Conservation (phyloP, 2,888 invertebrate species). For the Harpagoxenus sublaevis region DNA sequence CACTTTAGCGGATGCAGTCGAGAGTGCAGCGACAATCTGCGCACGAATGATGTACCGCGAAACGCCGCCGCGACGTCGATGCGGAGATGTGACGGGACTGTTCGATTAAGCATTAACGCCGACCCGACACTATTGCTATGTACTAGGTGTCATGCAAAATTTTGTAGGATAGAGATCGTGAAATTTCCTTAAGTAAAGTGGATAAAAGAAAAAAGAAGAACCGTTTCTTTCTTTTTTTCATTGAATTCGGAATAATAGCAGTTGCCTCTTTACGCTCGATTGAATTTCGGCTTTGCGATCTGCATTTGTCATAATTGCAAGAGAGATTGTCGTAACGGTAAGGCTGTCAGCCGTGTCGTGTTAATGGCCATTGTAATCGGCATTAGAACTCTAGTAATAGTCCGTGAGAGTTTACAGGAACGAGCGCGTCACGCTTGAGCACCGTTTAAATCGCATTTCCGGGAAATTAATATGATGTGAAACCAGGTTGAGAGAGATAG, state of each 20-base stretch:
- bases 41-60: slow-evolving; percentile 28
- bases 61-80: slow-evolving; percentile 13
- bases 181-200: not conserved
- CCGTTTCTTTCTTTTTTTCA: not conserved
- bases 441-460: slow-evolving; percentile 50
- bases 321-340: slow-evolving; percentile 47
- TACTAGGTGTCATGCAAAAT: not conserved
- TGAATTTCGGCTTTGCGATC: slow-evolving; percentile 25
- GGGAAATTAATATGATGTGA: slow-evolving; percentile 53
- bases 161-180: not conserved
- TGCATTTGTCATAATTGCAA: slow-evolving; percentile 45
- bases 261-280: slow-evolving; percentile 17
- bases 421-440: slow-evolving; percentile 45
- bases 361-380: slow-evolving; percentile 53
- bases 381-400: slow-evolving; percentile 53
- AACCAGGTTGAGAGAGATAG: slow-evolving; percentile 27
- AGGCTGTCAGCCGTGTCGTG: slow-evolving; percentile 49
- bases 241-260: not conserved
- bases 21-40: slow-evolving; percentile 37
- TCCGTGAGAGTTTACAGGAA: slow-evolving; percentile 49
- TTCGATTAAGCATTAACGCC: slow-evolving; percentile 35
- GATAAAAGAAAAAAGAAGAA: not conserved
- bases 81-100: slow-evolving; percentile 35
- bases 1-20: slow-evolving; percentile 26
- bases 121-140: slow-evolving; percentile 1